These are phyloP conservation scores for Megaustenia siamemsis DNA, from an alignment of 2,888 invertebrate species.

Conservation along the genomic window DNA sequence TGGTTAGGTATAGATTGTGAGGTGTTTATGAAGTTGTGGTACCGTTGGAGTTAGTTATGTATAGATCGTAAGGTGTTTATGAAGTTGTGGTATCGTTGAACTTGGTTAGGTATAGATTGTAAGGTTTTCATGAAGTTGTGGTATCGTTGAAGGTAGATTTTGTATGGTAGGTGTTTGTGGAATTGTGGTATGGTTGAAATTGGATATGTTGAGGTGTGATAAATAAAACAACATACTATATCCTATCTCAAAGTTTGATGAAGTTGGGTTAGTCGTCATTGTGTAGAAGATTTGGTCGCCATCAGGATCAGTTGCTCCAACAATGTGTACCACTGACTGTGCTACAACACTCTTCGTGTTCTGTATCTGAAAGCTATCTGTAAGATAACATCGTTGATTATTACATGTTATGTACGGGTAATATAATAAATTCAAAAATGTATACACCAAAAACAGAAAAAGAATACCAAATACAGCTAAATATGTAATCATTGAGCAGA, in stretches of 20 bases:
- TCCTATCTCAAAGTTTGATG: conserved; percentile 51
- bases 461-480: too few relatives aligned
- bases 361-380: background rate
- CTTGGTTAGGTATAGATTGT: too few relatives aligned
- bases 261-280: conserved; percentile 19
- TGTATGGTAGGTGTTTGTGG: too few relatives aligned
- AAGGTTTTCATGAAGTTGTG: too few relatives aligned
- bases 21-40: background rate
- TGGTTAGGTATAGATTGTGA: background rate
- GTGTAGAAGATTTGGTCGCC: conserved; percentile 51
- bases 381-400: too few relatives aligned
- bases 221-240: conserved; percentile 35
- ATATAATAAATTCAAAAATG: too few relatives aligned
- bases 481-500: too few relatives aligned
- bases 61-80: background rate
- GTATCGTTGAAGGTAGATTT: background rate
- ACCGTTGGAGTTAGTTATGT: too few relatives aligned
- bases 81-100: too few relatives aligned
- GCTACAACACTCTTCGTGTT: conserved; percentile 5
- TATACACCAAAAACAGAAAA: too few relatives aligned
- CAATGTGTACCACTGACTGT: background rate
- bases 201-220: too few relatives aligned
- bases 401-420: too few relatives aligned
- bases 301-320: conserved; percentile 38
- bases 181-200: background rate